Percentiles rank a stretch among this genome's conserved stretches.
Conservation (phyloP, 92 coral and sea anemone genomes). For the Parazoanthus swiftii region DNA sequence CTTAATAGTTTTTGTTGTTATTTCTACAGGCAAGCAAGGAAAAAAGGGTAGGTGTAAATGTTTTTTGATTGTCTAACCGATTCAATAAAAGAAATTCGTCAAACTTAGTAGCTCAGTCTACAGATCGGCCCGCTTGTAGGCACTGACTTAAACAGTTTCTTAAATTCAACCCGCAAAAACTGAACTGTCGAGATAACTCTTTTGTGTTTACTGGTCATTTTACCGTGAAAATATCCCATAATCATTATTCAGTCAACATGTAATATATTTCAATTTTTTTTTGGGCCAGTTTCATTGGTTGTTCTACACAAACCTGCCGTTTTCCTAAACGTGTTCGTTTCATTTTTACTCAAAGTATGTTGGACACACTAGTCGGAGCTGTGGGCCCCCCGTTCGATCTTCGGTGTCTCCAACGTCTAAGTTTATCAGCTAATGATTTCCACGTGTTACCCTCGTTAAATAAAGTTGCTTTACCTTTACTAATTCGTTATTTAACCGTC, state of each 20-base stretch:
- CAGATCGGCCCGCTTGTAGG: no score
- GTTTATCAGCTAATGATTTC: no score
- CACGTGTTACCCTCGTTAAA: no score
- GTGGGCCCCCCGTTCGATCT: no score
- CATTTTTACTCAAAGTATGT: neutral
- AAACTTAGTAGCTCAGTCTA: neutral
- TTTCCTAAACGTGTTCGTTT: no score
- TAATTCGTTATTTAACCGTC: neutral
- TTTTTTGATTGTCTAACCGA: neutral
- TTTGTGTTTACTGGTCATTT: neutral
- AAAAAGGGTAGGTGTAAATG: conserved; percentile 66
- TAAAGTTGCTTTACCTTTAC: no score
- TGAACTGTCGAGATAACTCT: no score
- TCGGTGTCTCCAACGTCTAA: no score
- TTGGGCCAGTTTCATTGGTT: no score
- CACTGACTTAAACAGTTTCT: neutral
- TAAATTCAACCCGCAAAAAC: neutral
- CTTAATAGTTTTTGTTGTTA: conserved; percentile 22
- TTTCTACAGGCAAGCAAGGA: conserved; percentile 70
- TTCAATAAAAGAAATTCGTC: neutral
- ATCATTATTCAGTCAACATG: no score
- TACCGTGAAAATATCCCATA: neutral
- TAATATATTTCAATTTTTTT: no score
- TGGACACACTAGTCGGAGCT: neutral
- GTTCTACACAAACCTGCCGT: no score